Percentiles rank a stretch among this genome's conserved stretches.
These are phyloP conservation scores for Corvus hawaiiensis DNA, from an alignment of 2,113 vertebrate genomes.

Conservation along the genomic window DNA sequence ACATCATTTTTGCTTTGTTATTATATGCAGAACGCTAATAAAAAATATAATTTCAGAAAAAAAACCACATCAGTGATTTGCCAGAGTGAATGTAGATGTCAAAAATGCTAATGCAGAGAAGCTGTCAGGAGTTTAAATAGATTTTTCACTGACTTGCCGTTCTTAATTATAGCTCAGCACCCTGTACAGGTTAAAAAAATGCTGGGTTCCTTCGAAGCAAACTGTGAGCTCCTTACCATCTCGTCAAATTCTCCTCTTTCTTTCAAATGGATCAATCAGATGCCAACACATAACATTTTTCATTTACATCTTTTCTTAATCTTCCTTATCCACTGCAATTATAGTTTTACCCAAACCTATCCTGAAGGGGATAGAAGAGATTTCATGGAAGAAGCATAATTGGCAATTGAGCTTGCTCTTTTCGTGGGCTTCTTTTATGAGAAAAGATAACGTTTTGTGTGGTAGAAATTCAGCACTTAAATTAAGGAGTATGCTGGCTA, in stretches of 20 bases:
- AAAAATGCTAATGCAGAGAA: constrained; percentile 66
- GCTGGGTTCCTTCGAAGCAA: constrained; percentile 42
- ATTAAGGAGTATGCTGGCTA: constrained; percentile 41
- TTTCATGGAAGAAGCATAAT: constrained; percentile 57
- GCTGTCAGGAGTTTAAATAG: constrained; percentile 64
- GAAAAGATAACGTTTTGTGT: constrained; percentile 5
- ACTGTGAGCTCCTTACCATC: constrained; percentile 28
- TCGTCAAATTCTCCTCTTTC: constrained; percentile 43
- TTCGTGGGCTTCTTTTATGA: constrained; percentile 7
- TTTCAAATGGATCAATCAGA: constrained; percentile 63
- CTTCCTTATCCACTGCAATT: constrained; percentile 42
- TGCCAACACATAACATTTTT: constrained; percentile 59
- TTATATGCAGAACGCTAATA: constrained; percentile 41
- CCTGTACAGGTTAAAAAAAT: constrained; percentile 63
- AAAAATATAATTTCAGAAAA: constrained; percentile 53
- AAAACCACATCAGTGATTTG: constrained; percentile 57
- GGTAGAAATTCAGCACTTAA: constrained; percentile 46
- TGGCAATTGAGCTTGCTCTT: constrained; percentile 49
- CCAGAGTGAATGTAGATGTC: constrained; percentile 59
- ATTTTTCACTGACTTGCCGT: constrained; percentile 59
- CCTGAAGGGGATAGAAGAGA: constrained; percentile 52
- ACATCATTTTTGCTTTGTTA: constrained; percentile 50
- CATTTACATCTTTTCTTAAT: constrained; percentile 59
- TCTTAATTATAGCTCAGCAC: constrained; percentile 67
- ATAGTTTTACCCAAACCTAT: constrained; percentile 56